Evolutionary conservation across 1,140 invertebrate genomes (phyloP).

Genomic region (Chironomus tepperi): DNA sequence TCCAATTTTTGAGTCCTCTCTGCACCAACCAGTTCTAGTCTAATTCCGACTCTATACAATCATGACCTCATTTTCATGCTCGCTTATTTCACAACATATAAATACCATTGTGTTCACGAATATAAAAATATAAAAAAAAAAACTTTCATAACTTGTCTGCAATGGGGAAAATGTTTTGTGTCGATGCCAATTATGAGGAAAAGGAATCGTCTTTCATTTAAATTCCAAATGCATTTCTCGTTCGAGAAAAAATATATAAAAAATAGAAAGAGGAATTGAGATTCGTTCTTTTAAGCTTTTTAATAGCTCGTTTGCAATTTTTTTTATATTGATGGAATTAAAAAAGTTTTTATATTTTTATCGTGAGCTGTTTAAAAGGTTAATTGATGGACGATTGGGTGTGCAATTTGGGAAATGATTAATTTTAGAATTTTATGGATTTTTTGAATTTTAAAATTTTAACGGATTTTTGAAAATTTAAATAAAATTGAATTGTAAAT

Average conservation of each 20-base stretch:
- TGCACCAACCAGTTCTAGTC: neutral
- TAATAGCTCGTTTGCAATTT: constrained; percentile 8
- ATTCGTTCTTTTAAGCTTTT: neutral
- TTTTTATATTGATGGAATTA: constrained; percentile 14
- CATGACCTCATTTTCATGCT: neutral
- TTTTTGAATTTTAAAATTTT: no score
- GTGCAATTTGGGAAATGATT: neutral
- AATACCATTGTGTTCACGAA: neutral
- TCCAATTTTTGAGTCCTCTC: no score
- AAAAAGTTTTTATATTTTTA: neutral
- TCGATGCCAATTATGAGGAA: neutral
- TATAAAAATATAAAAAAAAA: no score
- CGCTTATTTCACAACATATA: neutral
- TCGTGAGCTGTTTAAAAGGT: no score
- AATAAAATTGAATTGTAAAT: no score
- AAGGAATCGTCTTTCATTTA: neutral
- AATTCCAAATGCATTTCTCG: neutral
- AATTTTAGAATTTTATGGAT: no score
- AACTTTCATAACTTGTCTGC: no score
- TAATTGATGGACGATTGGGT: neutral
- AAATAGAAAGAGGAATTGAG: no score
- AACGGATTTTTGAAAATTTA: no score
- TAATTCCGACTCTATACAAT: neutral
- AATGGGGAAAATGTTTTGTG: neutral
- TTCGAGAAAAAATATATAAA: no score